phyloP scores from a whole-genome alignment of 1,140 invertebrate genomes.

The Scaptomyza montana region DNA sequence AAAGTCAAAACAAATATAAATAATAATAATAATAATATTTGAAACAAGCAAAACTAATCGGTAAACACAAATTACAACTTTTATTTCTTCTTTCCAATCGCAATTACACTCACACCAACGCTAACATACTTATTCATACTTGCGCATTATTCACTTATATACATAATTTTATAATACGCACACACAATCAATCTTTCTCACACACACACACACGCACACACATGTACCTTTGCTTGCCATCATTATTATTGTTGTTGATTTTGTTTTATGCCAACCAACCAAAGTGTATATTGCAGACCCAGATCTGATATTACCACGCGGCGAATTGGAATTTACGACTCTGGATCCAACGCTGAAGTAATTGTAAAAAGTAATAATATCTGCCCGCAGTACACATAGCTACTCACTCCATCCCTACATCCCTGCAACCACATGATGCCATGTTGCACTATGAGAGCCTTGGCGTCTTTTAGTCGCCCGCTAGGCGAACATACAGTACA shows the following conservation, averaged over 20 bases:
- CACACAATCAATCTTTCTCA: constrained; percentile 13
- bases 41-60: constrained; percentile 72
- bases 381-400: constrained; percentile 51
- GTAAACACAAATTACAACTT: constrained; percentile 63
- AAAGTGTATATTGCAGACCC: constrained; percentile 84
- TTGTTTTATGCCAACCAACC: constrained; percentile 81
- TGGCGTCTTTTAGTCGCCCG: constrained; percentile 12
- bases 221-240: constrained; percentile 38
- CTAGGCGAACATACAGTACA: constrained; percentile 17
- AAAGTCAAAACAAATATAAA: constrained; percentile 32
- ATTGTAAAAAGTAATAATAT: constrained; percentile 80
- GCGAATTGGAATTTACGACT: constrained; percentile 84
- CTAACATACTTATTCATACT: constrained; percentile 17
- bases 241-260: constrained; percentile 71
- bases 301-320: constrained; percentile 83
- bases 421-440: not conserved
- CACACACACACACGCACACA: constrained; percentile 18
- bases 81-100: constrained; percentile 49
- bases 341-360: constrained; percentile 83
- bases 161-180: constrained; percentile 59
- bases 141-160: constrained; percentile 50
- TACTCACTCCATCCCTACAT: not conserved
- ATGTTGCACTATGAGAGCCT: constrained; percentile 21
- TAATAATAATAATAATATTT: constrained; percentile 20
- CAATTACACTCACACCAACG: constrained; percentile 8